Base-by-base conservation (phyloP, 2,113 vertebrate genomes). In the Scomber japonicus region DNA sequence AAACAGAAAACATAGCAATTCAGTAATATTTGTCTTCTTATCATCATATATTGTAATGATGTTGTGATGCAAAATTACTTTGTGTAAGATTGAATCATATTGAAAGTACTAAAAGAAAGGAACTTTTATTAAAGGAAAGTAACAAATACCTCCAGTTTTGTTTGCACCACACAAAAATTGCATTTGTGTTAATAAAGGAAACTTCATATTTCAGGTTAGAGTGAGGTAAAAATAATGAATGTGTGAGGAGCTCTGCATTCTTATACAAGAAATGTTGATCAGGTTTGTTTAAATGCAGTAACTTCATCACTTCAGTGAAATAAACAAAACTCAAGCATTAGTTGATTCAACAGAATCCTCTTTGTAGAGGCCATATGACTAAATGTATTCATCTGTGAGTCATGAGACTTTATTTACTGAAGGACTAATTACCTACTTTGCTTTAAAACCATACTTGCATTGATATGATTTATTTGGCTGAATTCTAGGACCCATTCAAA, bases 401-500 rank as follows among this genome's bases (percentile, higher is more conserved):
- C 30, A 21, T 67, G 35, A 4, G 31, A 12, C 48, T 55, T 31
- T 40, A 13, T 51, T 3, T 21, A 11, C 35, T 5, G 5, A 61
- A 44, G 8, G 30, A 46, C 5, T 5, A 11, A 30, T 54, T 5
- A 3, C 44, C 14, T 49, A 10, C 66, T 40, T 53, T 9, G 0
- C 17, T 62, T 78, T 65, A n/a, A 40, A 72, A 13, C 27, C 17
- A 53, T 11, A 13, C 24, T 3, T 81, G 49, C n/a, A 46, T 5
- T 73, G 27, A 77, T 40, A n/a, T 64, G 46, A 63, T 12, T 15
- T 50, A 21, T 80, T 27, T 70, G 53, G 2, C 40, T 55, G 0
- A n/a, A 19, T 85, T 75, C 21, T 77, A 99, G 98, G 98, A 99
- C 91, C 87, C 96, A 57, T 99, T 99, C 90, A 97, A 96, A 79